A percentile compares a stretch with the other conserved stretches of the same genome.
Conservation (phyloP, 2,797 vertebrate species). For the Lepus townsendii region DNA sequence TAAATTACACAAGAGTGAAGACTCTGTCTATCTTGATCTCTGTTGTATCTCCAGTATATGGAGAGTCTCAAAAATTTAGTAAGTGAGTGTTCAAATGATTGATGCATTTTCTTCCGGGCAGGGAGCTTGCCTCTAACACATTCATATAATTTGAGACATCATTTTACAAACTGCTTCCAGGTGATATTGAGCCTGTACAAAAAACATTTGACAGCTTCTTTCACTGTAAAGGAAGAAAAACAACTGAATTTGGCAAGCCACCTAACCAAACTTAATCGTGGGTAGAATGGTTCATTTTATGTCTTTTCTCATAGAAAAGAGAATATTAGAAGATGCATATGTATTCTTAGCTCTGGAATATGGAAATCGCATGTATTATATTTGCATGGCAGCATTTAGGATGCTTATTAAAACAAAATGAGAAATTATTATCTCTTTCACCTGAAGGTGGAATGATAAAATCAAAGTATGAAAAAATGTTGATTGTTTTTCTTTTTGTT, state of each 20-base stretch:
- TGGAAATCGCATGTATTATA: background rate
- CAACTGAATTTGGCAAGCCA: background rate
- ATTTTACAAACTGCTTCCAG: constrained; percentile 13
- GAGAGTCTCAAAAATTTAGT: background rate
- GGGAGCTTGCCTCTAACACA: background rate
- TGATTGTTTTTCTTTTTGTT: constrained; percentile 8
- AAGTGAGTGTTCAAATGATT: background rate
- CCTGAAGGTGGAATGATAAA: constrained; percentile 31
- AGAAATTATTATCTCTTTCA: constrained; percentile 41
- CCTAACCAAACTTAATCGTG: constrained; percentile 6
- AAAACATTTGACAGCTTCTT: background rate
- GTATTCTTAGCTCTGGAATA: constrained; percentile 25
- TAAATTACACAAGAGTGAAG: background rate
- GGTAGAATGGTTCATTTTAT: background rate
- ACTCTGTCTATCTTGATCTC: background rate
- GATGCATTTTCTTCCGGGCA: background rate
- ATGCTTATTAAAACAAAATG: constrained; percentile 36
- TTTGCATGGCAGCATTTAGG: background rate
- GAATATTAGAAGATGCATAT: background rate
- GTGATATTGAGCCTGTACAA: background rate
- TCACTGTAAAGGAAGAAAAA: constrained; percentile 33
- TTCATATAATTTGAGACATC: background rate
- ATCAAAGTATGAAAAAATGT: constrained; percentile 15
- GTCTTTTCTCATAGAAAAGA: constrained; percentile 23
- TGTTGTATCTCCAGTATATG: background rate